Evolutionary conservation across 2,797 vertebrate species (phyloP).

Genomic region (Triplophysa yarkandensis): DNA sequence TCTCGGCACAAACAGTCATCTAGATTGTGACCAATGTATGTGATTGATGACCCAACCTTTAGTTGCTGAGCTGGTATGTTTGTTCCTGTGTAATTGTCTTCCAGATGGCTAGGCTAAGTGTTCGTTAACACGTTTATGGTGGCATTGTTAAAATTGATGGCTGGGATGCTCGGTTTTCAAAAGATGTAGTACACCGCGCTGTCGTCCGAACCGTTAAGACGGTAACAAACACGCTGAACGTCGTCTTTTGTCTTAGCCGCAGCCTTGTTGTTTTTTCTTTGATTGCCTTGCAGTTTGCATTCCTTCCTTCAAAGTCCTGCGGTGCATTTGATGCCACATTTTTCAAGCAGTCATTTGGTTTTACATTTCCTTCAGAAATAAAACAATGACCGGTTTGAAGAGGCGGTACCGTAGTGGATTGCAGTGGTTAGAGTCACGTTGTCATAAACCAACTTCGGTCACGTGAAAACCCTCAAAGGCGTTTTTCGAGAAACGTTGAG

Average conservation of each 20-base stretch:
- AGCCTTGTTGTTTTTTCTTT: conserved; percentile 55
- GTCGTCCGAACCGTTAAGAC: conserved; percentile 69
- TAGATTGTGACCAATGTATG: conserved; percentile 75
- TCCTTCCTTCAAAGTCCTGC: not conserved
- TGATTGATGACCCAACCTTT: conserved; percentile 84
- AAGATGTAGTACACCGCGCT: conserved; percentile 59
- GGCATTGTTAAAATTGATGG: conserved; percentile 60
- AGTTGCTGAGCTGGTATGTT: conserved; percentile 85
- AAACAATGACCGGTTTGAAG: not conserved
- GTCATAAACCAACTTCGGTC: conserved; percentile 37
- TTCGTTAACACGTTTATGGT: conserved; percentile 79
- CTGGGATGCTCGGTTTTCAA: conserved; percentile 45
- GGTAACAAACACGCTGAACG: conserved; percentile 58
- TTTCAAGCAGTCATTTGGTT: conserved; percentile 9
- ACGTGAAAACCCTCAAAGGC: conserved; percentile 42
- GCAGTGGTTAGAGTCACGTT: not conserved
- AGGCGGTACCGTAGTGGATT: not conserved
- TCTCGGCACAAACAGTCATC: conserved; percentile 73
- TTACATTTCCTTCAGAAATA: not conserved
- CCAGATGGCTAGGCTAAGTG: conserved; percentile 85
- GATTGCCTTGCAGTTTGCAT: conserved; percentile 50
- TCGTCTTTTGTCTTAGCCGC: conserved; percentile 46
- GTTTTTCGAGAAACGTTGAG: conserved; percentile 40
- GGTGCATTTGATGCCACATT: not conserved
- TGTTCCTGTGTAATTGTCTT: conserved; percentile 84